Conservation (phyloP, 2,888 invertebrate genomes). For the Aquatica leii region DNA sequence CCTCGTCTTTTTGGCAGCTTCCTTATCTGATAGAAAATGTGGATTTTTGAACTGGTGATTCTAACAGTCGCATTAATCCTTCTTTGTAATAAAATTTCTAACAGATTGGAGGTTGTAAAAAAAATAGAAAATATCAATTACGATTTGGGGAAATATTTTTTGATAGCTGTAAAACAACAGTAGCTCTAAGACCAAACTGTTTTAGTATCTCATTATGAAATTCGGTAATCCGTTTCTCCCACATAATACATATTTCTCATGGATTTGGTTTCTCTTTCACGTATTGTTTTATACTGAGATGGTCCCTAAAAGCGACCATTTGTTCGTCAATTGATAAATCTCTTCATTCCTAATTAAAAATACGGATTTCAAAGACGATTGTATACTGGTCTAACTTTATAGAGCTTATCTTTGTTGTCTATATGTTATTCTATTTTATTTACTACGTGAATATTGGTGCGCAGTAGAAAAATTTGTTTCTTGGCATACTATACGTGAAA, state of each 20-base stretch:
- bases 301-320: slow-evolving; percentile 1
- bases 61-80: background rate
- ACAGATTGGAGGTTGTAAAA: background rate
- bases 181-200: slow-evolving; percentile 4
- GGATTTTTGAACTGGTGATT: background rate
- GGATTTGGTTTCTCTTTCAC: slow-evolving; percentile 4
- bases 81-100: slow-evolving; percentile 6
- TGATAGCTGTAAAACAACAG: background rate
- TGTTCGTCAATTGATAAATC: background rate
- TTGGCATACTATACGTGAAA: background rate
- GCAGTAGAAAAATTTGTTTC: slow-evolving; percentile 3
- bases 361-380: background rate
- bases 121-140: background rate
- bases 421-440: too few relatives aligned
- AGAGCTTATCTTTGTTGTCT: too few relatives aligned
- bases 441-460: background rate
- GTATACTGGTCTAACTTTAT: background rate
- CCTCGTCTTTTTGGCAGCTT: slow-evolving; percentile 5
- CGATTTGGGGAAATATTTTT: background rate
- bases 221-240: slow-evolving; percentile 1
- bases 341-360: background rate
- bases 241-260: background rate
- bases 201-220: too few relatives aligned
- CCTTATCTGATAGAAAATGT: too few relatives aligned
- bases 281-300: slow-evolving; percentile 4